Conservation (phyloP, 2,888 invertebrate genomes). For the Meteorus colon region DNA sequence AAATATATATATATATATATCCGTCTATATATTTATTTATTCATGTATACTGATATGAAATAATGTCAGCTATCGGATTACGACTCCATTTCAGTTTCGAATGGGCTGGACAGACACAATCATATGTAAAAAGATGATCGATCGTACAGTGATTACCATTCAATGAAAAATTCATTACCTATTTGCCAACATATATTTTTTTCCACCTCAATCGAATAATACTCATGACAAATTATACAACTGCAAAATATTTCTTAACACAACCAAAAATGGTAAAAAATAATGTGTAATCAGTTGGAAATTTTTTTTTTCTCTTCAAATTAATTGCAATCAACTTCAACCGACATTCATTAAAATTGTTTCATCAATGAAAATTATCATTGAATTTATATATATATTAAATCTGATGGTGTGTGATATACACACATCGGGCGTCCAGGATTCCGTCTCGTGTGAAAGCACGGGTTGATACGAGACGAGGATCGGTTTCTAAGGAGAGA, state of each 20-base stretch:
- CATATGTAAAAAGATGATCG: slow-evolving; percentile 25
- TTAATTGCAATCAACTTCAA: slow-evolving; percentile 11
- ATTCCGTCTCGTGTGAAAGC: slow-evolving; percentile 68
- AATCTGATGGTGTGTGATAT: background rate
- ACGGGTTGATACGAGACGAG: slow-evolving; percentile 56
- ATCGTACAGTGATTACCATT: slow-evolving; percentile 14
- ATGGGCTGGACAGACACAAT: slow-evolving; percentile 18
- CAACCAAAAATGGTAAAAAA: slow-evolving; percentile 21
- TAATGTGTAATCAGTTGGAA: background rate
- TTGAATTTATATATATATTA: slow-evolving; percentile 23
- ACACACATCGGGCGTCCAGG: slow-evolving; percentile 48
- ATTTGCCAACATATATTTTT: background rate
- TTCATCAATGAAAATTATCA: slow-evolving; percentile 36
- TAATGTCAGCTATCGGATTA: slow-evolving; percentile 24
- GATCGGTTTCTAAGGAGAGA: slow-evolving; percentile 70
- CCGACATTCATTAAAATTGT: slow-evolving; percentile 28
- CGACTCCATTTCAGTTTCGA: slow-evolving; percentile 35
- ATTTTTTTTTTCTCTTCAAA: background rate
- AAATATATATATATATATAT: background rate
- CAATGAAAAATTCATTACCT: slow-evolving; percentile 25
- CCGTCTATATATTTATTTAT: background rate
- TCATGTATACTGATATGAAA: slow-evolving; percentile 22
- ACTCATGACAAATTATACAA: slow-evolving; percentile 7
- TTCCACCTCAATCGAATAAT: background rate
- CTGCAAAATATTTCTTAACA: background rate